A percentile compares a stretch with the other conserved stretches of the same genome.
phyloP scores from a whole-genome alignment of 2,113 vertebrate genomes.

The Prunella fulvescens region DNA sequence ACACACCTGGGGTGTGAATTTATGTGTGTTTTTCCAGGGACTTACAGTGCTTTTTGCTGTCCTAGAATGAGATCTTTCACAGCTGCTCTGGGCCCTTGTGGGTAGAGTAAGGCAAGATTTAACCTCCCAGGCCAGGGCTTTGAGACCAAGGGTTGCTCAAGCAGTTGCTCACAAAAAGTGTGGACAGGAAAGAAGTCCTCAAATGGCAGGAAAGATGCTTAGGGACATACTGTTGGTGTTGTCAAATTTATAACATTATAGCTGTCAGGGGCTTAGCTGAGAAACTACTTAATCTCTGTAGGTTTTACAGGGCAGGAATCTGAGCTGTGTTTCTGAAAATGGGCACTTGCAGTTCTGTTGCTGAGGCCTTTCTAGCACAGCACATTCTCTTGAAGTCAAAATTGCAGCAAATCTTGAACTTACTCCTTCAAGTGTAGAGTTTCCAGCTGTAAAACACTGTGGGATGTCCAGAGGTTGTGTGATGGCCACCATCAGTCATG shows the following conservation, averaged over 20 bases:
- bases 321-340: neutral
- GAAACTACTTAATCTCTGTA: neutral
- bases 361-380: neutral
- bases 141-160: neutral
- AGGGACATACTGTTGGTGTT: neutral
- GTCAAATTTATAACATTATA: neutral
- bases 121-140: neutral
- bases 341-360: neutral
- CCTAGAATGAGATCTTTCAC: neutral
- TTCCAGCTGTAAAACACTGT: neutral
- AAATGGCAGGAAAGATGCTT: neutral
- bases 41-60: neutral
- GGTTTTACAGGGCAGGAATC: neutral
- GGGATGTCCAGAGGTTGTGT: neutral
- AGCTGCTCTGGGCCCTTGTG: neutral
- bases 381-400: neutral
- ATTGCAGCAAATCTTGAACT: neutral
- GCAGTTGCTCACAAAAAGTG: neutral
- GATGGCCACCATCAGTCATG: neutral
- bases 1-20: neutral
- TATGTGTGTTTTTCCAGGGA: neutral
- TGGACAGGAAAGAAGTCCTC: neutral
- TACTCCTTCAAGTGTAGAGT: neutral
- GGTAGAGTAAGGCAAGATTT: neutral
- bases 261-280: neutral